Evolutionary conservation across 2,113 vertebrate species (phyloP).

Genomic region (Eurypyga helias): DNA sequence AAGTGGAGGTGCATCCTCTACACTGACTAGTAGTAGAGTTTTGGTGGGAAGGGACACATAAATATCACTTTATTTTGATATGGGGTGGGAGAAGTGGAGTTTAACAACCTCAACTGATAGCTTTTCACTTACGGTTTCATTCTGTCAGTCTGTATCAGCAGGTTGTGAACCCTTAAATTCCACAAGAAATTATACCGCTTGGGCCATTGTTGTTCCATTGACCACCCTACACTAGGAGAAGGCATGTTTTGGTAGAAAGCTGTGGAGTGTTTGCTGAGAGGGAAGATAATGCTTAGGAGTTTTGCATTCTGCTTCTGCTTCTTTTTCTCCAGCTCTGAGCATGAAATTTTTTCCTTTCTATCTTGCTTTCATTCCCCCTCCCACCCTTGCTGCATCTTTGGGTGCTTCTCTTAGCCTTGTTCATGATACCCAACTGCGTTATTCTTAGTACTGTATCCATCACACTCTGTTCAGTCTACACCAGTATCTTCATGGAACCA

Average conservation of each 20-base stretch:
- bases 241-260: background rate
- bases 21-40: background rate
- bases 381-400: background rate
- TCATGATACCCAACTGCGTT: background rate
- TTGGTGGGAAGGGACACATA: background rate
- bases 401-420: background rate
- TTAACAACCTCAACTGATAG: background rate
- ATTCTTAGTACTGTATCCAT: background rate
- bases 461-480: background rate
- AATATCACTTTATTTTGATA: background rate
- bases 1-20: background rate
- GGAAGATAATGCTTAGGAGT: background rate
- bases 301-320: background rate
- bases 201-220: background rate
- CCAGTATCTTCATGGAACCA: background rate
- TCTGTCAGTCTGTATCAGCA: background rate
- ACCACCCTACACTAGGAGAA: background rate
- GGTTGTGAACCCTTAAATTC: background rate
- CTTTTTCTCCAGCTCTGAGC: background rate
- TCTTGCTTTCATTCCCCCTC: accelerated
- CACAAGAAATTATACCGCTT: accelerated
- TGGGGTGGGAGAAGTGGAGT: background rate
- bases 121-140: background rate
- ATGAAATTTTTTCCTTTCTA: background rate
- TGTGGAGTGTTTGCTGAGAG: background rate